Evolutionary conservation across 64 coral and sea anemone species (phyloP).

Genomic region (Stylophora pistillata): DNA sequence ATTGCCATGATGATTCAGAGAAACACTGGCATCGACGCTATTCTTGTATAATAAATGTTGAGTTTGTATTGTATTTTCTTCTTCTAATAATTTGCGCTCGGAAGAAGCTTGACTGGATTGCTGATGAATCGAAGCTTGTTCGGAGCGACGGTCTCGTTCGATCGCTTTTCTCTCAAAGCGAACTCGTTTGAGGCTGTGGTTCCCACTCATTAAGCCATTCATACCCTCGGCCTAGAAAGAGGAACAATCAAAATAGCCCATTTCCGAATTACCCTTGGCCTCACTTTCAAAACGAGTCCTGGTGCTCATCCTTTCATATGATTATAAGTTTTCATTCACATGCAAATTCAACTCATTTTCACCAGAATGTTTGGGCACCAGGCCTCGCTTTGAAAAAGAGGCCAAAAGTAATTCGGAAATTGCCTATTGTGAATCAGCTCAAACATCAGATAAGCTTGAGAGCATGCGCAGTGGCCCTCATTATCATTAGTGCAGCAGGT

Average conservation of each 20-base stretch:
- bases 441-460: not conserved
- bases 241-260: not conserved
- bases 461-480: no score
- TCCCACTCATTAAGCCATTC: conserved; percentile 34
- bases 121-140: not conserved
- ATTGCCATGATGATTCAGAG: not conserved
- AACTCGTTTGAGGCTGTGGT: conserved; percentile 76
- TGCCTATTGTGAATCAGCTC: not conserved
- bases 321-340: no score
- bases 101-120: not conserved
- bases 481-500: not conserved
- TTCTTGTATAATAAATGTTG: conserved; percentile 7
- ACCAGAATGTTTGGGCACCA: no score
- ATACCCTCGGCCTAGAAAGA: conserved; percentile 48
- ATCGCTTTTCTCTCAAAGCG: conserved; percentile 92
- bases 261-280: no score
- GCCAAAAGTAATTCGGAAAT: no score
- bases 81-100: not conserved
- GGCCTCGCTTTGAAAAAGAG: no score
- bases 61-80: not conserved
- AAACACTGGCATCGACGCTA: not conserved
- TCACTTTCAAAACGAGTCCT: no score
- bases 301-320: no score
- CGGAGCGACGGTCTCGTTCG: conserved; percentile 43
- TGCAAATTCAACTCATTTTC: no score